A percentile compares a stretch with the other conserved stretches of the same genome.
Evolutionary conservation across 2,797 vertebrate species (phyloP).

Genomic region (Rhodeus uyekii): DNA sequence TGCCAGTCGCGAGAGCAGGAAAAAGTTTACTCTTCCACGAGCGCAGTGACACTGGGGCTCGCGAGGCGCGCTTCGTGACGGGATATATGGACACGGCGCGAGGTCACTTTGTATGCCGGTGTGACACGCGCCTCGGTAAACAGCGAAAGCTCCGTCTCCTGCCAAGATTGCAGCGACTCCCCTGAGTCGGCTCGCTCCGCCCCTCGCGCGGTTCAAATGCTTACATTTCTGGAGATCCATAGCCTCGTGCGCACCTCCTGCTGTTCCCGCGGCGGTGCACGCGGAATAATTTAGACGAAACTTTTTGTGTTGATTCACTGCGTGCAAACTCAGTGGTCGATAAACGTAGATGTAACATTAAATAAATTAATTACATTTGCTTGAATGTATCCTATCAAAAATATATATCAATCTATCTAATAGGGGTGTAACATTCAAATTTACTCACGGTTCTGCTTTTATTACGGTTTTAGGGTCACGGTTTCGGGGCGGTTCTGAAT

Average conservation of each 20-base stretch:
- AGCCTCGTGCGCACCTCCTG: slow-evolving; percentile 52
- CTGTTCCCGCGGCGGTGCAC: slow-evolving; percentile 13
- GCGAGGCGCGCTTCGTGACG: not conserved
- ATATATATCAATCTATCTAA: too few relatives aligned
- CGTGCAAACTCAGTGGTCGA: not conserved
- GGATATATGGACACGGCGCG: slow-evolving; percentile 17
- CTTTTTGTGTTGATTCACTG: not conserved
- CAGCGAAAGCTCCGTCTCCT: slow-evolving; percentile 32
- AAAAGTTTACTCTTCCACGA: not conserved
- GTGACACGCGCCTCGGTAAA: slow-evolving; percentile 47
- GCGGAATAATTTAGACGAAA: not conserved
- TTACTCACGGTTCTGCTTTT: too few relatives aligned
- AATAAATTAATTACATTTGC: not conserved
- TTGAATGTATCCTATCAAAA: not conserved
- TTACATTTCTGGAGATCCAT: not conserved
- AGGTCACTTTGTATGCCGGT: slow-evolving; percentile 33
- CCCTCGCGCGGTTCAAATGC: slow-evolving; percentile 40
- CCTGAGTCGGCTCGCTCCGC: slow-evolving; percentile 34
- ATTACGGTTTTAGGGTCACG: too few relatives aligned
- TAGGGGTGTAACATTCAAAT: too few relatives aligned
- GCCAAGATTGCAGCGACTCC: slow-evolving; percentile 41
- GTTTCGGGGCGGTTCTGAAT: too few relatives aligned
- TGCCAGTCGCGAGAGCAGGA: not conserved
- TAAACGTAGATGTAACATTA: not conserved
- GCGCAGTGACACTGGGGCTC: not conserved